Base-by-base conservation (phyloP, 1,140 invertebrate genomes). In the Lasaia peninsularis region DNA sequence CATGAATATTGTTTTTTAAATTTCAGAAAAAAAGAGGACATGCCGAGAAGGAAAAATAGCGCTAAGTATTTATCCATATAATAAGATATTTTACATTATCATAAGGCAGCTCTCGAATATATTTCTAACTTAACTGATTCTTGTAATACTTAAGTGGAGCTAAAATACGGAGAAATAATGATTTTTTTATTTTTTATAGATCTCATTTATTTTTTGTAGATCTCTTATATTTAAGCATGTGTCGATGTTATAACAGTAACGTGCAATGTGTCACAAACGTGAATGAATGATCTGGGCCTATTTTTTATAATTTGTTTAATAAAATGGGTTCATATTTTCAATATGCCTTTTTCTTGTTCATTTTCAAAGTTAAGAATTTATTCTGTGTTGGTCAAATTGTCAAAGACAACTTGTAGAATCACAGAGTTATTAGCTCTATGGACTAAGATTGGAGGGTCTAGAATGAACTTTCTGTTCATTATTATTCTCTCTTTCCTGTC, bases 1-100 rank as follows among this genome's bases (percentile, higher is more conserved):
- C 33, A 44, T 20, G 3, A 40, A 10, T 37, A 11, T 14, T 58
- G 33, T 37, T 56, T 63, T 63, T 51, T 62, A 44, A 56, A 60
- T 66, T 69, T 62, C 67, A 69, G 67, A 69, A 66, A 58, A 69
- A 66, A 63, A 63, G 62, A 58, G 67, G 63, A n/a, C 61, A 62
- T 52, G 58, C 49, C 2, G 67, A 66, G 7, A 66, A 56, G 54
- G 61, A 69, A 12, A 69, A 69, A 63, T 69, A 66, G 33, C 40
- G 50, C 52, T 48, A 28, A 20, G 37, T 28, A 57, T 37, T 32
- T n/a, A 18, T 52, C 54, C 48, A n/a, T 63, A 31, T 18, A 31
- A 40, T 56, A 31, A 65, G 44, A 40, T 8, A 52, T 49, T 21
- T 53, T 32, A 52, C 48, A 20, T 24, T 44, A 48, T 48, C 44